Evolutionary conservation across 2,888 invertebrate genomes (phyloP), one percentile per base, ranked within the genome.

Genomic region (Ecliptopera silaceata): DNA sequence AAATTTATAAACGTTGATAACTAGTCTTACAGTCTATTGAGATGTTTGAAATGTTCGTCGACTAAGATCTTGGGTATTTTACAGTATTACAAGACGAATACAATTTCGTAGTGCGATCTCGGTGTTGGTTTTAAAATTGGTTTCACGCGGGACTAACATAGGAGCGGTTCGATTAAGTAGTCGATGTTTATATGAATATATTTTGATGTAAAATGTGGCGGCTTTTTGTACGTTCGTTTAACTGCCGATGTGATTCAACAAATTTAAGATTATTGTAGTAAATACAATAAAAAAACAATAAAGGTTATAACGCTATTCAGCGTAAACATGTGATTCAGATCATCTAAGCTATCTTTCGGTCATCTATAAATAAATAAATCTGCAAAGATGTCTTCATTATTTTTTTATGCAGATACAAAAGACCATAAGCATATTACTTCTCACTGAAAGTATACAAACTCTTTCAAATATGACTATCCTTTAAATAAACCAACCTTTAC

Each of bases 1-100:
- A 90, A 90, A 89, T 89, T 88, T 89, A 89, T 89, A 84, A 88
- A 88, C 79, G 89, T 89, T 89, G 81, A 77, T 82, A 80, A 74
- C 77, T 85, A 82, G 84, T 86, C 77, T 79, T 82, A 80, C 76
- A 72, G 70, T 79, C 60, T 59, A 75, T 70, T 70, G 68, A 67
- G 63, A 70, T 73, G 70, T 68, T 72, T 65, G 63, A 65, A 65
- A 66, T 62, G 69, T 70, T 65, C 57, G 61, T 51, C 49, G 65
- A 41, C 39, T 39, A 61, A 64, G 65, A 61, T 64, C 63, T 63
- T 69, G 68, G 70, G 71, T 79, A 78, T 78, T 79, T 69, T 75
- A 74, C 84, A 85, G 84, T 86, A 84, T 86, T 85, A 82, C 70
- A 63, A 56, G 36, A 47, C 47, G 45, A 43, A 56, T 62, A 56